Percentiles rank a stretch among this genome's conserved stretches.
phyloP scores from a whole-genome alignment of 2,113 vertebrate species.

The Plecturocebus donacophilus region DNA sequence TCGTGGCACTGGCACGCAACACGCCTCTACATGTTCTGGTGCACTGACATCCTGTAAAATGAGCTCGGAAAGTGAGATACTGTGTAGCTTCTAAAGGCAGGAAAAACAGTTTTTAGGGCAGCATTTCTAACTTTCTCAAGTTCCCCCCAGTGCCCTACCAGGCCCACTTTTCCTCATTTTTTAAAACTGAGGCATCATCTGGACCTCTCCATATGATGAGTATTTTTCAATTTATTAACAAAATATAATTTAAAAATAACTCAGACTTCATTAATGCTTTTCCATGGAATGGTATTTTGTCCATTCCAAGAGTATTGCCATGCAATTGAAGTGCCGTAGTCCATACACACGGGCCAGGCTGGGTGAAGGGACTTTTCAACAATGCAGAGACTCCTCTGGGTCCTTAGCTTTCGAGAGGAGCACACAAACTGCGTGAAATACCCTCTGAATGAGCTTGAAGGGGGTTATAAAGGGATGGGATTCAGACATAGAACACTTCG shows the following conservation, averaged over 20 bases:
- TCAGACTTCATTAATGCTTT: not conserved
- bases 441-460: not conserved
- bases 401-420: not conserved
- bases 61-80: not conserved
- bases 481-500: not conserved
- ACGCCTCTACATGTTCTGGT: no score
- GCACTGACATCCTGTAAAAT: not conserved
- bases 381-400: no score
- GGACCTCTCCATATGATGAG: not conserved
- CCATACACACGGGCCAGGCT: rapidly evolving
- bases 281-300: not conserved
- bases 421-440: rapidly evolving
- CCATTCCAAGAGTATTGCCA: not conserved
- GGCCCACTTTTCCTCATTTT: not conserved
- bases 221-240: not conserved
- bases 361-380: not conserved
- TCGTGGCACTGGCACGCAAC: rapidly evolving
- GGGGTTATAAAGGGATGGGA: not conserved
- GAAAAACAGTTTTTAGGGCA: not conserved
- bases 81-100: not conserved
- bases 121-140: not conserved
- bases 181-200: not conserved
- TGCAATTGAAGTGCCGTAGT: rapidly evolving
- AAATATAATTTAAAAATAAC: not conserved
- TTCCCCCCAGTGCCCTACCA: not conserved